Evolutionary conservation across 2,888 invertebrate genomes (phyloP).

Genomic region (Rotaria socialis): DNA sequence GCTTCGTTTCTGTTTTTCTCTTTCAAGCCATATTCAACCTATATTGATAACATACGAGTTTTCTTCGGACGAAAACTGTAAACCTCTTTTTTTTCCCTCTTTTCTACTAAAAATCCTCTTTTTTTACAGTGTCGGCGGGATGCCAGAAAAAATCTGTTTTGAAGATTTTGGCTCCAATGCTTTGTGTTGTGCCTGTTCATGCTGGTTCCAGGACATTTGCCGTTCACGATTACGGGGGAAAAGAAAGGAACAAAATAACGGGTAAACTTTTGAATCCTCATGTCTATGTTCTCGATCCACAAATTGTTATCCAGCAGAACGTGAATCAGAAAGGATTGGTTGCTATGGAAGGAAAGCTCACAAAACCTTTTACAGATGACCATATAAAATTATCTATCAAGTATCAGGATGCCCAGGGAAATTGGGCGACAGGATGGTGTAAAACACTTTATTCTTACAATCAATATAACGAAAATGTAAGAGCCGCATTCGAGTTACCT

Average conservation of each 20-base stretch:
- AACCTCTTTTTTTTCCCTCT: background rate
- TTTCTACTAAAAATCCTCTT: background rate
- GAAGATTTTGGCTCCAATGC: background rate
- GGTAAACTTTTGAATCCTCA: background rate
- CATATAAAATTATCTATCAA: background rate
- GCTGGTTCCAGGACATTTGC: background rate
- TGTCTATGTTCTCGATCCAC: conserved; percentile 8
- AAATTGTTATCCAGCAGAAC: background rate
- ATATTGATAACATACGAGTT: too few relatives aligned
- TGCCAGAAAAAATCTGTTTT: background rate
- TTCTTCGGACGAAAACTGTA: too few relatives aligned
- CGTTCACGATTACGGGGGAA: background rate
- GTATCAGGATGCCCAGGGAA: background rate
- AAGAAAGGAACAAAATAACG: background rate
- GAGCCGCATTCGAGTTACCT: background rate
- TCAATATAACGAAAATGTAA: conserved; percentile 2
- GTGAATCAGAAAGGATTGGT: conserved; percentile 1
- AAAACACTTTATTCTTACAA: conserved; percentile 2
- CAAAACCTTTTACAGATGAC: background rate
- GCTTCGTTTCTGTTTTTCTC: too few relatives aligned
- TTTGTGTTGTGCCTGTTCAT: background rate
- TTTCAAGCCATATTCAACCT: too few relatives aligned
- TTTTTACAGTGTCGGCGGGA: background rate
- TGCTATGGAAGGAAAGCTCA: background rate
- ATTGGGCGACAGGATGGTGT: background rate